Evolutionary conservation across 2,888 invertebrate genomes (phyloP).

Genomic region (Standfussiana lucernea): DNA sequence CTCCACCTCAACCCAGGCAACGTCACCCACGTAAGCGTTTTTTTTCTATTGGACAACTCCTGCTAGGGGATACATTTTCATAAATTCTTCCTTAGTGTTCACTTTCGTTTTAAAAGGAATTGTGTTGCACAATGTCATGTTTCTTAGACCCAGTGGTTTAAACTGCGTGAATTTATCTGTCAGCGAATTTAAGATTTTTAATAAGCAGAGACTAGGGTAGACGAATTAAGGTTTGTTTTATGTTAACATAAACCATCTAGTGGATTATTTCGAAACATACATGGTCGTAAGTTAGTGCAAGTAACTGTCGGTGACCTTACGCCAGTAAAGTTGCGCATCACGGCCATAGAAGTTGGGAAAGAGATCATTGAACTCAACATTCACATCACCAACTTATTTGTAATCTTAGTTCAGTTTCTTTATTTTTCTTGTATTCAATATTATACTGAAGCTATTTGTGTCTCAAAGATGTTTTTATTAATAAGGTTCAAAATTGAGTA

Average conservation of each 20-base stretch:
- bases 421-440: not conserved
- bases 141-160: not conserved
- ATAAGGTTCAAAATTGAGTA: not conserved
- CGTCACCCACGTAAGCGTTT: conserved; percentile 79
- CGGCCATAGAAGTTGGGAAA: conserved; percentile 42
- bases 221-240: not conserved
- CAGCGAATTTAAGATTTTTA: not conserved
- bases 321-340: conserved; percentile 20
- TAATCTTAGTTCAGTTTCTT: not conserved
- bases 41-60: not conserved
- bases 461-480: conserved; percentile 1
- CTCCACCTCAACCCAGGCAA: conserved; percentile 57
- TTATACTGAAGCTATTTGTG: not conserved
- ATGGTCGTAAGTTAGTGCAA: not conserved
- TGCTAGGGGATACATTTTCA: not conserved
- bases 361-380: conserved; percentile 47
- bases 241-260: not conserved
- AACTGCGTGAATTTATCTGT: no score
- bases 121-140: not conserved
- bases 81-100: not conserved
- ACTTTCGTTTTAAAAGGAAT: not conserved
- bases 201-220: not conserved
- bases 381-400: conserved; percentile 8
- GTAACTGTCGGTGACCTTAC: conserved; percentile 11
- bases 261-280: conserved; percentile 21